phyloP scores from a whole-genome alignment of 2,113 vertebrate genomes.

The Cichladusa arquata region DNA sequence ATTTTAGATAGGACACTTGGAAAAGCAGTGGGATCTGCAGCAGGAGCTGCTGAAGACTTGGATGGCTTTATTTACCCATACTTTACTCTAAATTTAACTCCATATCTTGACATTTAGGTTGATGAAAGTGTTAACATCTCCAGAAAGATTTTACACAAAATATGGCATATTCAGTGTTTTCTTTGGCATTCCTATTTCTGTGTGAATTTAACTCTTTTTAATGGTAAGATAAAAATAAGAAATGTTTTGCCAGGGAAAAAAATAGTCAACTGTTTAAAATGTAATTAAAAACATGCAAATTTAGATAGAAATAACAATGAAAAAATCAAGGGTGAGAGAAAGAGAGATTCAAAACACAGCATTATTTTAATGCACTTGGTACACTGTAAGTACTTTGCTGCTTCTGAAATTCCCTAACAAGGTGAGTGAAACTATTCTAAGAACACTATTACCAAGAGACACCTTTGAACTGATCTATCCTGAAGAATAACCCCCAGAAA shows the following conservation, averaged over 20 bases:
- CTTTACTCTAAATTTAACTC: slow-evolving; percentile 67
- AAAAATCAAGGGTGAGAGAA: neutral
- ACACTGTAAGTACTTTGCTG: slow-evolving; percentile 51
- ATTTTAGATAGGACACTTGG: slow-evolving; percentile 53
- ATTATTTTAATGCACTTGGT: slow-evolving; percentile 26
- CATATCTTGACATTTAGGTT: slow-evolving; percentile 39
- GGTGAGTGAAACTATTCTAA: slow-evolving; percentile 73
- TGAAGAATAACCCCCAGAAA: slow-evolving; percentile 80
- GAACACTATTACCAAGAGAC: slow-evolving; percentile 75
- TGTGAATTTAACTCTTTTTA: neutral
- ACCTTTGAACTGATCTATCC: slow-evolving; percentile 81
- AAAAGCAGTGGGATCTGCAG: slow-evolving; percentile 42
- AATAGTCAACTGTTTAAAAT: neutral
- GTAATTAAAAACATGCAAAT: slow-evolving; percentile 4
- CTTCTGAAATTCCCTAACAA: slow-evolving; percentile 77
- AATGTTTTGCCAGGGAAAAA: slow-evolving; percentile 28
- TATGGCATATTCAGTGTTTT: neutral
- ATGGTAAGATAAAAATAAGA: neutral
- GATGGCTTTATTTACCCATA: slow-evolving; percentile 53
- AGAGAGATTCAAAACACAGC: neutral
- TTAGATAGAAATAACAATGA: neutral
- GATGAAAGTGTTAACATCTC: slow-evolving; percentile 40
- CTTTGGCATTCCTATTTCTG: neutral
- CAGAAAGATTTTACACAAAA: slow-evolving; percentile 28
- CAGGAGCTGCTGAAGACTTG: slow-evolving; percentile 37